Evolutionary conservation across 1,140 invertebrate genomes (phyloP), one percentile per base, ranked within the genome.

Genomic region (Caerostris darwini): DNA sequence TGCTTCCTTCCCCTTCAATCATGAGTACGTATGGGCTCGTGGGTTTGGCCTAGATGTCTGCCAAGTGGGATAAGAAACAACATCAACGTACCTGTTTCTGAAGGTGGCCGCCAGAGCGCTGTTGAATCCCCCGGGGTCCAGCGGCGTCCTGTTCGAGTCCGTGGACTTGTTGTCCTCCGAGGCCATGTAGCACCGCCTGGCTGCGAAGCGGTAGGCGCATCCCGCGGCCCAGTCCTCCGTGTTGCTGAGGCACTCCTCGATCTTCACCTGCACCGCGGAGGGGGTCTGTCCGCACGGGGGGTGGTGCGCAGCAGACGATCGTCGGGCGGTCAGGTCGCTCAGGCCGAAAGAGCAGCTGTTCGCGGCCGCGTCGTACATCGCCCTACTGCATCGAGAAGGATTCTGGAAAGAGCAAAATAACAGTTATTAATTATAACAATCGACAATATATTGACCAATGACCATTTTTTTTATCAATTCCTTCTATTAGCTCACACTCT

Each of bases 261-360:
- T 67, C 81, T 94, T 94, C n/a, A 94, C 93, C 71, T 90, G 88
- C 10, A 85, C 77, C 50, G 77, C 34, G 5, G 82, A 19, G 5
- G 90, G 34, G 14, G 61, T 34, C 12, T 89, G 67, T 53, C 61
- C 56, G 17, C 71, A 61, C 61, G 7, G 71, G 12, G 50, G 59
- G 19, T 4, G 86, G 50, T 54, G 92, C 3, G 10, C 56, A 12
- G 6, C 71, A 14, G 34, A 50, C 56, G 61, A 69, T 14, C 50
- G 14, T 12, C 85, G 82, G 3, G 56, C 83, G 10, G 92, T 93
- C 53, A 88, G 57, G 54, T 89, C 92, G n/a, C 92, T 86, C 6
- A 86, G 87, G 8, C 93, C 87, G 56, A 94, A 94, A 0, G 93
- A 94, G 58, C 93, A 94, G 88, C 87, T 94, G 64, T 69, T 94